Conservation (phyloP, 2,113 vertebrate species). For the Passer montanus region DNA sequence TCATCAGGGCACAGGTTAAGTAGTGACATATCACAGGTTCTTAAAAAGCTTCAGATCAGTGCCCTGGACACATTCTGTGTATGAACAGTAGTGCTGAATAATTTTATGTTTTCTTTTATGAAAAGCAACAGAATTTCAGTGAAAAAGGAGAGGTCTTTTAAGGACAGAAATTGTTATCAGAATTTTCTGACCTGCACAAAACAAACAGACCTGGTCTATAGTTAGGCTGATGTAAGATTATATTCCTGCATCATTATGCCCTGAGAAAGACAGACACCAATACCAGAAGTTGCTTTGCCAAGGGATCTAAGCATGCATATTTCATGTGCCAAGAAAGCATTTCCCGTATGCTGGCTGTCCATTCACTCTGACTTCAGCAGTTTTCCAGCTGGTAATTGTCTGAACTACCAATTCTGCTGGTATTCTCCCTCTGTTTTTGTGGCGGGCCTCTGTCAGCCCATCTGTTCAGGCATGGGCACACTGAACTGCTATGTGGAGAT, state of each 20-base stretch:
- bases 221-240: background rate
- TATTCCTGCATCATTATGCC: background rate
- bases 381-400: background rate
- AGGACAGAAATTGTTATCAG: background rate
- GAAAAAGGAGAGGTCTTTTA: background rate
- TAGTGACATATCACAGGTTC: background rate
- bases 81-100: background rate
- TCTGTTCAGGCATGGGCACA: background rate
- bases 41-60: background rate
- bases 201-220: background rate
- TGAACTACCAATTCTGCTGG: background rate
- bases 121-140: background rate
- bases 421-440: background rate
- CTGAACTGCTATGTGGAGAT: background rate
- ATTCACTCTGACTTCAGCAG: background rate
- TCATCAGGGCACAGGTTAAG: background rate
- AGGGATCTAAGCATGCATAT: background rate
- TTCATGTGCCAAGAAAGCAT: constrained; percentile 6
- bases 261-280: background rate
- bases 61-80: background rate
- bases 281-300: background rate
- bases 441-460: background rate
- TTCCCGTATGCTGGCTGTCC: background rate
- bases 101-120: background rate
- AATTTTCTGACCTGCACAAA: background rate